Evolutionary conservation across 2,888 invertebrate species (phyloP), one percentile per base, ranked within the genome.

Genomic region (Catonia carolina): DNA sequence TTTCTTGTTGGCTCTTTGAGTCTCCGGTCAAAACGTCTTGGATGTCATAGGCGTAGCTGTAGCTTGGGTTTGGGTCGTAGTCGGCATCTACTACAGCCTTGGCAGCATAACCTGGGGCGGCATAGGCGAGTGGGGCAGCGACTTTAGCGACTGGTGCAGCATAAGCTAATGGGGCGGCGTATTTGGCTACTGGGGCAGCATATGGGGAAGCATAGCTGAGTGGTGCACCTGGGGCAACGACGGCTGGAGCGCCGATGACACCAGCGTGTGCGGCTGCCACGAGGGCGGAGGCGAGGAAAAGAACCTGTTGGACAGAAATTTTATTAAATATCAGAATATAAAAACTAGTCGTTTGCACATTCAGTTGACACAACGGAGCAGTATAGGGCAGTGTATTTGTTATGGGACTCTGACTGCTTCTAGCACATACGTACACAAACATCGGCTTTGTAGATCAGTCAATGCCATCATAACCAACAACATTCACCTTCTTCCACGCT

Each of bases 101-200:
- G 45, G 66, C 66, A 54, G 67, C 66, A 41, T 61, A 60, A 36
- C 69, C 67, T 53, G 62, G 61, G 56, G 61, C 73, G 71, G 72
- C 77, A 73, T 73, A 79, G 64, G 74, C 75, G 67, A 70, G 18
- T 67, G 71, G n/a, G 69, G 69, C 22, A 45, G 67, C 65, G 36
- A 66, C 67, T 53, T 68, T 67, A 42, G 61, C 63, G 47, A 70
- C 68, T 56, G 63, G 61, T 58, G 61, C 73, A 70, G 72, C 77
- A 73, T 73, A 36, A 67, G 71, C 22, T 67, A 71, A 8, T 69
- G 69, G 14, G 69, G 71, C 56, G 64, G 67, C 64, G 27, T 6
- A 27, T 47, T 53, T 54, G 58, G 47, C 53, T 52, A 48, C 61
- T 60, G 62, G 56, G 61, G 54, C 60, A 51, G 42, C 59, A 50